These are phyloP conservation scores for Zygogramma bicolorata DNA, from an alignment of 2,888 invertebrate species.

Conservation along the genomic window DNA sequence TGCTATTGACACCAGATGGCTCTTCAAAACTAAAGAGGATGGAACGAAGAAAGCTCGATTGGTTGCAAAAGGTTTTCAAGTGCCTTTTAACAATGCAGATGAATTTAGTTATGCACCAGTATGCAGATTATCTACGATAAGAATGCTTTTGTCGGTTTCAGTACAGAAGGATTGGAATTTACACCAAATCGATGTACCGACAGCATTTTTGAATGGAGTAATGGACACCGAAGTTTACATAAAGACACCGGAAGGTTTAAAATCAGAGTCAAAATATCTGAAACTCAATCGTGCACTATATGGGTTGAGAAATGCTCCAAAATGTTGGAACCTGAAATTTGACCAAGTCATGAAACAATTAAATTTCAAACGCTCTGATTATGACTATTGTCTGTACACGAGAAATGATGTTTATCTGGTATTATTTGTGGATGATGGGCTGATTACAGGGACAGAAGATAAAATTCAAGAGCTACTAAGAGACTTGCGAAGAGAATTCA, in stretches of 20 bases:
- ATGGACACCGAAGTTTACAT: too few relatives aligned
- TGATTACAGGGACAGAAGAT: too few relatives aligned
- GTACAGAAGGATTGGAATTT: slow-evolving; percentile 9
- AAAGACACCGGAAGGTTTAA: too few relatives aligned
- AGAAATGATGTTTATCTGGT: too few relatives aligned
- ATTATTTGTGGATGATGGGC: too few relatives aligned
- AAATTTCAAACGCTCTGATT: slow-evolving; percentile 27
- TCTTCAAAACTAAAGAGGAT: slow-evolving; percentile 41
- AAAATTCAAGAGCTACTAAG: too few relatives aligned
- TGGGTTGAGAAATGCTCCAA: slow-evolving; percentile 11
- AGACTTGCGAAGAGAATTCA: too few relatives aligned
- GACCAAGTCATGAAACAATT: not conserved
- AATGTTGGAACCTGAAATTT: slow-evolving; percentile 1
- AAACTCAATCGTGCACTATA: slow-evolving; percentile 2
- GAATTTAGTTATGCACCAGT: slow-evolving; percentile 24
- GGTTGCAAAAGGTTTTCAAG: slow-evolving; percentile 37
- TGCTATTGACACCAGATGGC: slow-evolving; percentile 33
- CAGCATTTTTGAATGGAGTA: too few relatives aligned
- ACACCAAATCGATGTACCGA: slow-evolving; percentile 20
- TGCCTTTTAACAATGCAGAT: too few relatives aligned
- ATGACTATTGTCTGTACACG: slow-evolving; percentile 37
- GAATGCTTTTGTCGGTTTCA: slow-evolving; percentile 5
- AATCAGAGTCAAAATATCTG: too few relatives aligned
- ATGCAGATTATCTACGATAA: slow-evolving; percentile 21
- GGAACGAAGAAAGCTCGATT: slow-evolving; percentile 35